Conservation (phyloP, 1,140 invertebrate genomes). For the Magallana angulata region DNA sequence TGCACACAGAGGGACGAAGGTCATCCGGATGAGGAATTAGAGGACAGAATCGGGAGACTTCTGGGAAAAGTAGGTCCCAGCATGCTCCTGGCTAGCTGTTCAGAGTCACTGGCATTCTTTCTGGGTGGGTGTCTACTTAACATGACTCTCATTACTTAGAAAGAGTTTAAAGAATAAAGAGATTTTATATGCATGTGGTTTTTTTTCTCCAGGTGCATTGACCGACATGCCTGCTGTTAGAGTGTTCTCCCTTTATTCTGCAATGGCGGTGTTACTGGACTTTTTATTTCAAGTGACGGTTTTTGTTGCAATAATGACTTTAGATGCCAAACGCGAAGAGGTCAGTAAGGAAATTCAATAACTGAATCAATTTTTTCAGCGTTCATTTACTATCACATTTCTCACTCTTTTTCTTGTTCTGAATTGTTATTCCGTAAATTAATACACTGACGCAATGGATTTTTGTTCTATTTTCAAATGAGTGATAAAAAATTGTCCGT, state of each 20-base stretch:
- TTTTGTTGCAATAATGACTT: slow-evolving; percentile 93
- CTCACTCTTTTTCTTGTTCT: no score
- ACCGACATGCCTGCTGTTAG: slow-evolving; percentile 98
- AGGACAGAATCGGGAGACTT: slow-evolving; percentile 90
- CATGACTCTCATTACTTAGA: no score
- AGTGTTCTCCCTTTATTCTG: slow-evolving; percentile 98
- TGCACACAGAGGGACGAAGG: slow-evolving; percentile 67
- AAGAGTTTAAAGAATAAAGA: no score
- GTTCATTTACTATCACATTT: no score
- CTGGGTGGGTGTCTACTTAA: slow-evolving; percentile 81
- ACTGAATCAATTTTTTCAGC: no score
- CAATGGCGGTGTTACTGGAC: slow-evolving; percentile 95
- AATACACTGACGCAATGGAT: no score
- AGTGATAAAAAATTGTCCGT: no score
- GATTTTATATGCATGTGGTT: not conserved
- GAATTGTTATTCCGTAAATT: no score
- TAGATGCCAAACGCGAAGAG: slow-evolving; percentile 91
- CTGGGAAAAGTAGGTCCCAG: slow-evolving; percentile 91
- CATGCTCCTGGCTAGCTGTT: slow-evolving; percentile 90
- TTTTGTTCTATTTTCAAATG: no score
- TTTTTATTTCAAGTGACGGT: slow-evolving; percentile 98
- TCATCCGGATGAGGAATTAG: slow-evolving; percentile 85
- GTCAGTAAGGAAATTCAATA: slow-evolving; percentile 73
- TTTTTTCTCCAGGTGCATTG: slow-evolving; percentile 86
- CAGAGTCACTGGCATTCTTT: slow-evolving; percentile 92